These are phyloP conservation scores for Steinernema feltiae DNA, from an alignment of 1,140 invertebrate genomes.

Conservation along the genomic window DNA sequence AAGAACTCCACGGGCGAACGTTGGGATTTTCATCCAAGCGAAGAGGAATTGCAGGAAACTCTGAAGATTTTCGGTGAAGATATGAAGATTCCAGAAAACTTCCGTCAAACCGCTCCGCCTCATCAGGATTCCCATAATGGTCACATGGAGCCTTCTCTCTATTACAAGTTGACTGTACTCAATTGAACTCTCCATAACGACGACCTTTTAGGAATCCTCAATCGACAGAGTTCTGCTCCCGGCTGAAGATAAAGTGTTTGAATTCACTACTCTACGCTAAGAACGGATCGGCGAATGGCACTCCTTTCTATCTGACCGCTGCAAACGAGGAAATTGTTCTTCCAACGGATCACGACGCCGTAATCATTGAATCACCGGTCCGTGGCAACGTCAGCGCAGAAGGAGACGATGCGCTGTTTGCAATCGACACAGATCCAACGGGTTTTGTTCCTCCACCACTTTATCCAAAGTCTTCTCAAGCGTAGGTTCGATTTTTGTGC, in stretches of 20 bases:
- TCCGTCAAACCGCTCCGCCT: slow-evolving; percentile 67
- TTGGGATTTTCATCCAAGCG: slow-evolving; percentile 71
- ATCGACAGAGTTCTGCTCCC: slow-evolving; percentile 72
- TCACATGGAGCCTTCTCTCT: slow-evolving; percentile 49
- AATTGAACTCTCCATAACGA: slow-evolving; percentile 58
- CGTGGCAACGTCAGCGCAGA: not conserved
- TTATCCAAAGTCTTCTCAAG: not conserved
- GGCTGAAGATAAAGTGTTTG: slow-evolving; percentile 72
- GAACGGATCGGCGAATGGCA: slow-evolving; percentile 47
- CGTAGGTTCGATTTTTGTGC: too few relatives aligned
- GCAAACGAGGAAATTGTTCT: slow-evolving; percentile 30
- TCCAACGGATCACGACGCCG: slow-evolving; percentile 31
- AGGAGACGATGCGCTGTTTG: not conserved
- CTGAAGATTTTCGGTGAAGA: slow-evolving; percentile 66
- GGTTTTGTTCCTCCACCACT: not conserved
- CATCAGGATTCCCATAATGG: slow-evolving; percentile 57
- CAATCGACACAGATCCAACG: not conserved
- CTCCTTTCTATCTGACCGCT: slow-evolving; percentile 20
- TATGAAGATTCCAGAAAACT: slow-evolving; percentile 69
- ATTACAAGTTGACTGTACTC: slow-evolving; percentile 42
- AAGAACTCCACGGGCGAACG: slow-evolving; percentile 50
- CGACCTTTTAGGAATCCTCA: slow-evolving; percentile 74
- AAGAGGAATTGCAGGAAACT: slow-evolving; percentile 69
- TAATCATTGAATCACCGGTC: not conserved
- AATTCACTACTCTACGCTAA: slow-evolving; percentile 53